Base-by-base conservation (phyloP, 2,888 invertebrate species). In the Reticulitermes lucifugus region DNA sequence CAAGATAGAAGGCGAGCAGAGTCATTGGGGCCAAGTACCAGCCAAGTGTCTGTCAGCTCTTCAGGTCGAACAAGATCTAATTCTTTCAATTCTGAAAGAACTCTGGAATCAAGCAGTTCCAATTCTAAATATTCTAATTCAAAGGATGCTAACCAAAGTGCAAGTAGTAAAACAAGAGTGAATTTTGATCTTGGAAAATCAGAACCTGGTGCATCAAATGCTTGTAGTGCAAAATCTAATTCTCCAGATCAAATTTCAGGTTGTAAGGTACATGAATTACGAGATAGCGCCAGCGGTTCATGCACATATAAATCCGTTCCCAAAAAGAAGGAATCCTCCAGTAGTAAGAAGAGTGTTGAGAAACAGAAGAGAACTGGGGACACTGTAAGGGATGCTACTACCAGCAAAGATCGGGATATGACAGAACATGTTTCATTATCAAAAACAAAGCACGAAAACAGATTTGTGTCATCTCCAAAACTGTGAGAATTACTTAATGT, bases 1-100 rank as follows among this genome's bases (percentile, higher is more conserved):
- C 92, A 88, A 91, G 89, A 88, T 91, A 90, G 86, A 91, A 91
- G 87, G 90, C 91, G 89, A 25, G 80, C 86, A n/a, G 85, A 82
- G 55, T 86, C 86, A 12, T n/a, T 77, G 12, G 82, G 77, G 21
- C 71, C 59, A 7, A n/a, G 75, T 22, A 46, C 70, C 22, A 79
- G 25, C 59, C 80, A 55, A 35, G 59, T 60, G 60, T 22, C 55
- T 55, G 41, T 25, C 60, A 29, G 10, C 55, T 35, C 41, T 21
- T 51, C 83, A 46, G 35, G 59, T 35, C 59, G 77, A n/a, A 77
- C 9, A 21, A 75, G 51, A 73, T 55, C 73, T 25, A 46, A 83
- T 22, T 71, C 70, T n/a, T 71, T 70, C n/a, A 35, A 41, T 35
- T 73, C 73, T 73, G 43, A 43, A 29, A 79, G 79, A 51, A 12